Percentiles rank a stretch among this genome's conserved stretches.
Evolutionary conservation across 1,140 invertebrate genomes (phyloP).

Genomic region (Formica exsecta): DNA sequence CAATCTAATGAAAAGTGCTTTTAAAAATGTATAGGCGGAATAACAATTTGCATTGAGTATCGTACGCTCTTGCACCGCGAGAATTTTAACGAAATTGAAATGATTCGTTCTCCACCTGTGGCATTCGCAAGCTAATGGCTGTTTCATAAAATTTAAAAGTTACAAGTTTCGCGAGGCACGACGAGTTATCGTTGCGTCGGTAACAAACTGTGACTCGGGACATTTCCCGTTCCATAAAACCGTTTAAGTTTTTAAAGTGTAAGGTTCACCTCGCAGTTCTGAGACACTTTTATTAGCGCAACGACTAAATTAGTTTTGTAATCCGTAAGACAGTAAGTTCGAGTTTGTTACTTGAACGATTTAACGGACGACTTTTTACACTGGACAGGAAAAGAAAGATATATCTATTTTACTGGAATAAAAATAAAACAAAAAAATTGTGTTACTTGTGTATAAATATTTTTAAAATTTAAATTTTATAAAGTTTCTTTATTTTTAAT

Average conservation of each 20-base stretch:
- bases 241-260: slow-evolving; percentile 60
- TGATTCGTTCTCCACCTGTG: slow-evolving; percentile 63
- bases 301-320: slow-evolving; percentile 61
- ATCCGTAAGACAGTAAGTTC: slow-evolving; percentile 44
- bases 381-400: slow-evolving; percentile 16
- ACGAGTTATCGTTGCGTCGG: slow-evolving; percentile 54
- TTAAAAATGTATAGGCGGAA: neutral
- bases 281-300: slow-evolving; percentile 54
- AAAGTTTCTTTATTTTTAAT: neutral
- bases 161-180: slow-evolving; percentile 31
- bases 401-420: neutral
- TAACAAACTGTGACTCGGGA: slow-evolving; percentile 54
- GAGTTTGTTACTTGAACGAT: slow-evolving; percentile 27
- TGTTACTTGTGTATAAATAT: neutral
- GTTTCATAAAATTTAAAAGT: slow-evolving; percentile 55
- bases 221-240: slow-evolving; percentile 47
- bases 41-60: slow-evolving; percentile 54
- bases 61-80: slow-evolving; percentile 13
- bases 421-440: neutral
- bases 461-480: neutral
- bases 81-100: slow-evolving; percentile 62
- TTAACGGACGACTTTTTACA: slow-evolving; percentile 22
- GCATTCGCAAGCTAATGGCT: slow-evolving; percentile 40
- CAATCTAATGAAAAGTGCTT: slow-evolving; percentile 29
- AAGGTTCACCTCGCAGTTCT: slow-evolving; percentile 17